Percentiles rank a stretch among this genome's conserved stretches.
Evolutionary conservation across 2,888 invertebrate genomes (phyloP).

Genomic region (Ceramica pisi): DNA sequence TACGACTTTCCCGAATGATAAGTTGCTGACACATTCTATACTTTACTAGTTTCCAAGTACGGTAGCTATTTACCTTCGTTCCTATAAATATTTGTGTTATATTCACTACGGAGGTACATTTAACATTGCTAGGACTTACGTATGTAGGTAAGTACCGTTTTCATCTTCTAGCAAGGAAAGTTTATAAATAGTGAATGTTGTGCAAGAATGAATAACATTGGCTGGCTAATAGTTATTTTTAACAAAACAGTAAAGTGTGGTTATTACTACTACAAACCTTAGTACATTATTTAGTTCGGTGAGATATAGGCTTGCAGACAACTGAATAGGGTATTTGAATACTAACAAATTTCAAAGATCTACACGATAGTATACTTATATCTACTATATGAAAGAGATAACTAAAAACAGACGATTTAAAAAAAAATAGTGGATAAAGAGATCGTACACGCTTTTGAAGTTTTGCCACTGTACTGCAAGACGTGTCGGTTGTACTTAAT

Average conservation of each 20-base stretch:
- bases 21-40: slow-evolving; percentile 54
- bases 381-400: too few species aligned
- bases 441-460: too few species aligned
- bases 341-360: too few species aligned
- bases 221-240: slow-evolving; percentile 44
- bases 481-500: too few species aligned
- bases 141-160: slow-evolving; percentile 36
- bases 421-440: too few species aligned
- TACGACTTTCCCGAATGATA: slow-evolving; percentile 59
- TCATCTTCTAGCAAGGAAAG: slow-evolving; percentile 45
- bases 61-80: not conserved
- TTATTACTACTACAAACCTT: slow-evolving; percentile 23
- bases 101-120: slow-evolving; percentile 27
- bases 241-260: slow-evolving; percentile 25
- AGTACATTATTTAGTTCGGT: not conserved
- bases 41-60: slow-evolving; percentile 30
- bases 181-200: slow-evolving; percentile 52
- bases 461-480: too few species aligned
- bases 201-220: slow-evolving; percentile 58
- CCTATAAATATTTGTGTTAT: slow-evolving; percentile 16
- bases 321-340: too few species aligned
- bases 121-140: slow-evolving; percentile 36
- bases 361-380: too few species aligned
- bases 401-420: too few species aligned
- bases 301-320: too few species aligned